Percentiles rank a stretch among this genome's conserved stretches.
Evolutionary conservation across 2,797 vertebrate genomes (phyloP).

Genomic region (Fistularia tabacaria): DNA sequence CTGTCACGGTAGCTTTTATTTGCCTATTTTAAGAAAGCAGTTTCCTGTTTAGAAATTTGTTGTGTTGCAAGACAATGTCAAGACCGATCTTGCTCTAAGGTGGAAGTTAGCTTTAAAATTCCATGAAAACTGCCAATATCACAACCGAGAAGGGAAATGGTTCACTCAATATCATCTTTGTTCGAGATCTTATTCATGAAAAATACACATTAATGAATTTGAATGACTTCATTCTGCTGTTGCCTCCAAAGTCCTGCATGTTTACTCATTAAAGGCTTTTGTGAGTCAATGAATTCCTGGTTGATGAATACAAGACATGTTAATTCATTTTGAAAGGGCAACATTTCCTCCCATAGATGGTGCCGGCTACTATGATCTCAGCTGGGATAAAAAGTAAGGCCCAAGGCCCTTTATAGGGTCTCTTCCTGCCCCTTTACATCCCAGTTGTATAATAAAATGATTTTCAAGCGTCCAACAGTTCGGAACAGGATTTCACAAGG

Average conservation of each 20-base stretch:
- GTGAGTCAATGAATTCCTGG: constrained; percentile 53
- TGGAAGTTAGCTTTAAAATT: too few relatives aligned
- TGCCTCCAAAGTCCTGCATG: too few relatives aligned
- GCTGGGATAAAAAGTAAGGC: constrained; percentile 36
- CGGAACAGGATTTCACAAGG: constrained; percentile 60
- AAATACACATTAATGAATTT: neutral
- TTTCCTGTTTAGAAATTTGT: too few relatives aligned
- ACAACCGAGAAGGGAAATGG: too few relatives aligned
- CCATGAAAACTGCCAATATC: too few relatives aligned
- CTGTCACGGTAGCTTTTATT: neutral
- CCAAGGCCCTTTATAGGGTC: constrained; percentile 50
- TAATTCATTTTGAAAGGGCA: constrained; percentile 17
- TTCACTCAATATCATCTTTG: too few relatives aligned
- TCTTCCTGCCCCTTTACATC: constrained; percentile 19
- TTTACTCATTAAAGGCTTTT: too few relatives aligned
- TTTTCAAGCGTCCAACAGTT: constrained; percentile 32
- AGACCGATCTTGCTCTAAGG: too few relatives aligned
- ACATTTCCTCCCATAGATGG: constrained; percentile 54
- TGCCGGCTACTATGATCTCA: constrained; percentile 26
- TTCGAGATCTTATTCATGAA: too few relatives aligned
- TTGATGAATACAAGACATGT: constrained; percentile 34
- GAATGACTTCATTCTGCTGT: neutral
- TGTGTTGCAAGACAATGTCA: neutral
- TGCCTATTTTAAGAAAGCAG: neutral
- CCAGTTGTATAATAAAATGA: constrained; percentile 50